Base-by-base conservation (phyloP, 2,888 invertebrate genomes). In the Lithodes maja region DNA sequence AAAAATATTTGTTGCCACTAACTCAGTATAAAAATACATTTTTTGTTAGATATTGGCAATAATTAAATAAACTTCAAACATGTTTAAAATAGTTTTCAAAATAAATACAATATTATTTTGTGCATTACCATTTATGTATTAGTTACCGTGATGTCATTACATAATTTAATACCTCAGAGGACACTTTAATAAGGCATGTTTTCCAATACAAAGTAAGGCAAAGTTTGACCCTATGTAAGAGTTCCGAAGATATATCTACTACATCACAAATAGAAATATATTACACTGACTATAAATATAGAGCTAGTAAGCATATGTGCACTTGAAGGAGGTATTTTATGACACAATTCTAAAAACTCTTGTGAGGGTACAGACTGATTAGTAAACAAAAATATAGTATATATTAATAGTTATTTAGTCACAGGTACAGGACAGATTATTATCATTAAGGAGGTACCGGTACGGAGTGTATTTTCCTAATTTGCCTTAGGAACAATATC, bases 1-100 rank as follows among this genome's bases (percentile, higher is more conserved):
- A 86, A 86, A 86, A 82, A 86, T 86, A 86, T 86, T 75, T 54
- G 81, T 82, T 86, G 86, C 86, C 86, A 82, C 82, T 82, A 86
- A 86, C 86, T 86, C 86, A 86, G 86, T 86, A 86, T 82, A 86
- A 86, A 86, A 86, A 86, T 86, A 86, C 86, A 86, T 61, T 86
- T 86, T 75, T 71, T 82, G 82, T 86, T 82, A 86, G 86, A 79
- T 81, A 82, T 82, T 82, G 86, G 86, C 86, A 86, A 86, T 77
- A 82, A 82, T 86, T 86, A 86, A 82, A 86, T 74, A 69, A 86
- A 82, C 68, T 82, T 77, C 61, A 86, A 50, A 82, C 81, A 61
- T 68, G 79, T 86, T 80, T 82, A 82, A 71, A 71, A 33, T 82
- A 54, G 50, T 33, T 75, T 86, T 61, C 86, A 82, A 79, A 86